Evolutionary conservation across 1,140 invertebrate genomes (phyloP), one percentile per base, ranked within the genome.

Genomic region (Pseudomyrmex pallidus): DNA sequence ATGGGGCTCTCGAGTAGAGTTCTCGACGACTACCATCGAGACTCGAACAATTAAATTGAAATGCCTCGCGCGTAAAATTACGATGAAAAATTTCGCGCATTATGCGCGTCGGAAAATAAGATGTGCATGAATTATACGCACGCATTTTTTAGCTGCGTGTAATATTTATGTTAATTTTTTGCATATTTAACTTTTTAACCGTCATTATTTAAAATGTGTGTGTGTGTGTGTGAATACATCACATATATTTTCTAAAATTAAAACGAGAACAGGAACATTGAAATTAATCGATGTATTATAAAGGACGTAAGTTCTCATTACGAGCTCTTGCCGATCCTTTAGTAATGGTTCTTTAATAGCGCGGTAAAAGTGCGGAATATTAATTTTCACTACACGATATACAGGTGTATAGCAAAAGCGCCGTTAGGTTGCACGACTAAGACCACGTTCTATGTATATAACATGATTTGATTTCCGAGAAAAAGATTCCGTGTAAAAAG

Each of bases 401-500:
- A 15, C 17, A 17, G 35, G 35, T 25, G 9, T 12, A 20, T 7
- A 10, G 44, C 20, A 15, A 76, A 66, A 13, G 62, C 17, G 4
- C 44, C 44, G 76, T 59, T 80, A 80, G 44, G 56, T 35, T 7
- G 13, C 12, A 68, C 15, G 57, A 50, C 66, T n/a, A 48, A 72
- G 54, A 46, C 50, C 50, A 61, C 54, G 76, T 15, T 48, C 76
- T 70, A 50, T 80, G 72, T 35, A 35, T 35, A 35, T 35, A 35
- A 35, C 35, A 80, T 70, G 44, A 35, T 35, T 56, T 66, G 66
- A 80, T 56, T 80, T 70, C 15, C 54, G 44, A 72, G 76, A 80
- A 46, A 52, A 57, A 80, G 76, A 70, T 59, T 59, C 76, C 67
- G 15, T 80, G 76, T 80, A 80, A 80, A 72, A 72, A 52, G 54